Base-by-base conservation (phyloP, 2,888 invertebrate genomes). In the Clusia tigrina region DNA sequence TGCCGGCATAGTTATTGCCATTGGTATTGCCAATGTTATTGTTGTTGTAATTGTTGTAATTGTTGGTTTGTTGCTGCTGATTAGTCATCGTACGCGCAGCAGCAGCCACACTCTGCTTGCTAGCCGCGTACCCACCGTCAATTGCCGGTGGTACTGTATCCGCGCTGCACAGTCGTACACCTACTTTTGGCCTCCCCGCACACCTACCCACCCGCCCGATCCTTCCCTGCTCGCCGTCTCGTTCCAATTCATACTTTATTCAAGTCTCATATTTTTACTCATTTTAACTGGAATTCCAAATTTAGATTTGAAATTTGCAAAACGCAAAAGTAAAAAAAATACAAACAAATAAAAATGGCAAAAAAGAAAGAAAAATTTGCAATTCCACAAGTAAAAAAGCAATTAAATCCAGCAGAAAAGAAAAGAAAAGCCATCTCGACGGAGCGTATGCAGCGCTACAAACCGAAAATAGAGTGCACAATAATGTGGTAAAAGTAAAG, bases 271-370 rank as follows among this genome's bases (percentile, higher is more conserved):
- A 48, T 22, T 48, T 42, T n/a, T 42, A 42, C 42, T 42, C 42
- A 54, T 54, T 46, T 51, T 51, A 25, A 20, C 51, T 58, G 37
- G 58, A 63, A 53, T 32, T 57, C 60, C 60, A 57, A 60, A 60
- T 63, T 60, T 63, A 60, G 63, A 26, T 53, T 57, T 63, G 54
- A 53, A 63, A 55, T 63, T 54, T 25, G 24, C 51, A 20, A 26
- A 54, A 18, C 18, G 22, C 57, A 61, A 42, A 5, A 62, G 24
- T 26, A 17, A 23, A 3, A 37, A 52, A 48, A 32, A 51, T 17
- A n/a, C n/a, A n/a, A n/a, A n/a, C n/a, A n/a, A n/a, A n/a, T n/a
- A n/a, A n/a, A n/a, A n/a, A n/a, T n/a, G n/a, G n/a, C n/a, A n/a
- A n/a, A n/a, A n/a, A 15, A 42, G 42, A 42, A 42, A 42, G n/a